A percentile compares a stretch with the other conserved stretches of the same genome.
These are phyloP conservation scores for Cheilosia impressa DNA, from an alignment of 2,888 invertebrate species.

Conservation along the genomic window DNA sequence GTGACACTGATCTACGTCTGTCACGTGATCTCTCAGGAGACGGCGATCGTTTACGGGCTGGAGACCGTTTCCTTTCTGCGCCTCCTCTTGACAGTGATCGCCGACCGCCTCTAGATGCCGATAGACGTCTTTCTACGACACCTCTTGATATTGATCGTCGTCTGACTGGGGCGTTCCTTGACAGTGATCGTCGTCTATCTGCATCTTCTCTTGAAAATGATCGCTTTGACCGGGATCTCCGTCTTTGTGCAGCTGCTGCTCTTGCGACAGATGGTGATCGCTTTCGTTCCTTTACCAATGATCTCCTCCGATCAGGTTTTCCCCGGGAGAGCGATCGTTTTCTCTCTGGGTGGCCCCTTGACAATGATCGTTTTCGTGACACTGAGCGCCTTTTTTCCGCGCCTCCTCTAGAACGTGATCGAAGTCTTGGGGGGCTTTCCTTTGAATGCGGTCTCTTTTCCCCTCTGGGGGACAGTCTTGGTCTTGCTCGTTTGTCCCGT, in stretches of 20 bases:
- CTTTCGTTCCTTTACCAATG: conserved; percentile 39
- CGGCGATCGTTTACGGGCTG: conserved; percentile 30
- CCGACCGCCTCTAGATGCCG: conserved; percentile 13
- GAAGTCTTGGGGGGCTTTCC: conserved; percentile 7
- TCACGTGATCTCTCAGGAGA: conserved; percentile 44
- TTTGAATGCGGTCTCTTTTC: conserved; percentile 32
- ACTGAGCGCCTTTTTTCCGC: conserved; percentile 79
- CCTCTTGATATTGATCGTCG: conserved; percentile 41
- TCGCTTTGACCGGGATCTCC: conserved; percentile 17
- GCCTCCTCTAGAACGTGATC: conserved; percentile 43
- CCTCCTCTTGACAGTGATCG: conserved; percentile 18
- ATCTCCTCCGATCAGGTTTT: conserved; percentile 38
- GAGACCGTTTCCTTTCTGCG: conserved; percentile 2
- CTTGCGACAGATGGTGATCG: conserved; percentile 50
- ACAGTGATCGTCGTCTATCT: conserved; percentile 10
- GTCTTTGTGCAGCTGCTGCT: conserved; percentile 17
- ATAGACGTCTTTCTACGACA: conserved; percentile 1
- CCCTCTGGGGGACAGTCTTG: conserved; percentile 21
- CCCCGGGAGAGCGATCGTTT: conserved; percentile 36
- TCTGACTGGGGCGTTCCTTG: conserved; percentile 12
- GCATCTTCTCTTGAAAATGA: conserved; percentile 13
- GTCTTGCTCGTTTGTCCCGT: conserved; percentile 5
- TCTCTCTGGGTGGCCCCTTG: conserved; percentile 4
- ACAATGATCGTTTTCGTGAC: conserved; percentile 76
- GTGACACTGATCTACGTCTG: conserved; percentile 47